Evolutionary conservation across 2,797 vertebrate species (phyloP).

Genomic region (Fratercula arctica): DNA sequence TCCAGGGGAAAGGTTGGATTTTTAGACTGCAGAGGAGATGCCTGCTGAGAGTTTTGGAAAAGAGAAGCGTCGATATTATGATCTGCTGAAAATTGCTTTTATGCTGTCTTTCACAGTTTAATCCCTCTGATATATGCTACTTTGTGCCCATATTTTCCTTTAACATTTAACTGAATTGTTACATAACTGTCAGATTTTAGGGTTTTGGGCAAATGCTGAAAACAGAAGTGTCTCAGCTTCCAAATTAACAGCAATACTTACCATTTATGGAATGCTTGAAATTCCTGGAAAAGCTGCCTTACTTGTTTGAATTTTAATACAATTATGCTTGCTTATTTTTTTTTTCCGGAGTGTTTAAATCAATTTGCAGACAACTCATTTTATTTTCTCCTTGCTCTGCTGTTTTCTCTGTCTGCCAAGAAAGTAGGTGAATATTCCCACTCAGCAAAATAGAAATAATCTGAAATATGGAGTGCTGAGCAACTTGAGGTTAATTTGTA

Average conservation of each 20-base stretch:
- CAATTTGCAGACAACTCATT: neutral
- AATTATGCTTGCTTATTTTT: neutral
- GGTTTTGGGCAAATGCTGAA: neutral
- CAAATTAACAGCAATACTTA: slow-evolving; percentile 29
- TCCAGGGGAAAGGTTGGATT: neutral
- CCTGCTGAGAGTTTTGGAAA: neutral
- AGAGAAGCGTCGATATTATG: neutral
- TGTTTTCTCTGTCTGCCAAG: neutral
- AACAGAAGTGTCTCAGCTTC: neutral
- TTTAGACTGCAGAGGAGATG: neutral
- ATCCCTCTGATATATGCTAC: neutral
- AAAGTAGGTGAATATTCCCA: neutral
- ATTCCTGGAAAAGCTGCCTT: neutral
- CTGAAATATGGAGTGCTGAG: neutral
- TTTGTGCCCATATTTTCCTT: neutral
- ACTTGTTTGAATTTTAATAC: neutral
- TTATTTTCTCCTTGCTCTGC: neutral
- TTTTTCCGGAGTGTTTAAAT: neutral
- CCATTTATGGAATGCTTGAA: neutral
- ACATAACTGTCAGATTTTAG: neutral
- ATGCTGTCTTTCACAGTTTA: neutral
- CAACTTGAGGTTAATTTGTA: neutral
- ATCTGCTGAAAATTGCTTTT: neutral
- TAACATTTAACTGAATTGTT: neutral
- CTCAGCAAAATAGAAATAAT: neutral